Evolutionary conservation across 2,797 vertebrate genomes (phyloP).

Genomic region (Gymnoscopelus braueri): DNA sequence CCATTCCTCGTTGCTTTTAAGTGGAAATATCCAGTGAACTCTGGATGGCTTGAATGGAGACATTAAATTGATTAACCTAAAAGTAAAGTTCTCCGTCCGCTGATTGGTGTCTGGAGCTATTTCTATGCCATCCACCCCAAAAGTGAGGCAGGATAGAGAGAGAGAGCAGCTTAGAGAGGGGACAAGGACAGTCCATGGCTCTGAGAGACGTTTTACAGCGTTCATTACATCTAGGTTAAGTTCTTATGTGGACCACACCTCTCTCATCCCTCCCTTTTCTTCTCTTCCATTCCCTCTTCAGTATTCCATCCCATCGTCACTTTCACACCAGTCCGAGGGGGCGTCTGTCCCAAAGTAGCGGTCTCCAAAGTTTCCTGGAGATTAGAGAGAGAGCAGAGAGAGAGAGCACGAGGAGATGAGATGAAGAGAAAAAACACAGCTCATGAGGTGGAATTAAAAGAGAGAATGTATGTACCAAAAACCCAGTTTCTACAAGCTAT

Average conservation of each 20-base stretch:
- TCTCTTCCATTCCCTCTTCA: slow-evolving; percentile 56
- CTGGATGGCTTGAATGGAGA: neutral
- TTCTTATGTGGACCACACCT: slow-evolving; percentile 19
- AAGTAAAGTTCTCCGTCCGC: too few relatives aligned
- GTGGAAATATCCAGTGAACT: neutral
- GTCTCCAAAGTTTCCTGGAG: slow-evolving; percentile 91
- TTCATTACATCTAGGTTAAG: slow-evolving; percentile 6
- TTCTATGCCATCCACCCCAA: neutral
- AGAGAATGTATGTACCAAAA: too few relatives aligned
- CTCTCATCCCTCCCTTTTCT: neutral
- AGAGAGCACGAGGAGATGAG: neutral
- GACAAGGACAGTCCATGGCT: neutral
- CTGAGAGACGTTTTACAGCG: neutral
- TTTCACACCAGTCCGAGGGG: slow-evolving; percentile 85
- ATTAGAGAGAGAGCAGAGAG: neutral
- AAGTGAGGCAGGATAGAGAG: neutral
- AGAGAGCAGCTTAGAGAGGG: neutral
- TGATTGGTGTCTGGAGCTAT: too few relatives aligned
- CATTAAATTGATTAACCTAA: neutral
- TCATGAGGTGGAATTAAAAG: neutral
- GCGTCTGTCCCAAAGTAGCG: slow-evolving; percentile 92
- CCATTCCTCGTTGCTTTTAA: neutral
- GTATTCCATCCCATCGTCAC: slow-evolving; percentile 85
- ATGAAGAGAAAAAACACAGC: neutral
- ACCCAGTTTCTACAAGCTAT: too few relatives aligned